phyloP scores from a whole-genome alignment of 1,140 invertebrate genomes.

The Neodiprion virginianus region DNA sequence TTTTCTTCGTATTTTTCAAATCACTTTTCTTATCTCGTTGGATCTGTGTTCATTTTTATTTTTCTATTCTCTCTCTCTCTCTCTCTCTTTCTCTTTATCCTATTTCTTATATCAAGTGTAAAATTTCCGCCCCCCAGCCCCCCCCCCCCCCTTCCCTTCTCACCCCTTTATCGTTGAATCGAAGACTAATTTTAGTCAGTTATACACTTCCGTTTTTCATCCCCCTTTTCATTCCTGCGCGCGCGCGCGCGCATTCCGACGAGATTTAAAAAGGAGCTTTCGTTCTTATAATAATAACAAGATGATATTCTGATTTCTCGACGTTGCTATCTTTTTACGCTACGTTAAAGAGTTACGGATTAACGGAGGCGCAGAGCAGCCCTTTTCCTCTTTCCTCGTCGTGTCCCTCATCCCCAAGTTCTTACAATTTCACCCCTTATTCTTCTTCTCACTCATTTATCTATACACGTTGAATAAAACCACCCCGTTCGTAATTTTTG shows the following conservation, averaged over 20 bases:
- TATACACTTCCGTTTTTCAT: not conserved
- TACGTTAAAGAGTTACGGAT: not conserved
- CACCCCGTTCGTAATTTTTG: too few species aligned
- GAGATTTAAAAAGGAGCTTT: not conserved
- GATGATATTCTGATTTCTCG: not conserved
- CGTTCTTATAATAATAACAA: not conserved
- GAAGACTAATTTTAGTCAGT: not conserved
- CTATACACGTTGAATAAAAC: too few species aligned
- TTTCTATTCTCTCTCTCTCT: not conserved
- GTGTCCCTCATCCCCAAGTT: not conserved
- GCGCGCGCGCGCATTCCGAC: too few species aligned
- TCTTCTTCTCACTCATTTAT: conserved; percentile 14
- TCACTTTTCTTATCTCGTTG: not conserved
- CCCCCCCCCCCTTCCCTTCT: not conserved
- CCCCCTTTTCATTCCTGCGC: not conserved
- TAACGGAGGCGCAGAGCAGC: not conserved
- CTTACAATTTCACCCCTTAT: conserved; percentile 21
- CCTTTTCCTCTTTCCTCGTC: too few species aligned
- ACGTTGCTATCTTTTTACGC: not conserved
- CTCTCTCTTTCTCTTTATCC: not conserved
- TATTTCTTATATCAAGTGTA: not conserved
- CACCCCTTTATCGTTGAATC: not conserved
- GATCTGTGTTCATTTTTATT: not conserved
- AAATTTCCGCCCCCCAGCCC: not conserved
- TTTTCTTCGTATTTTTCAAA: conserved; percentile 18